A percentile compares a stretch with the other conserved stretches of the same genome.
Conservation (phyloP, 2,888 invertebrate species). For the Sesia bembeciformis region DNA sequence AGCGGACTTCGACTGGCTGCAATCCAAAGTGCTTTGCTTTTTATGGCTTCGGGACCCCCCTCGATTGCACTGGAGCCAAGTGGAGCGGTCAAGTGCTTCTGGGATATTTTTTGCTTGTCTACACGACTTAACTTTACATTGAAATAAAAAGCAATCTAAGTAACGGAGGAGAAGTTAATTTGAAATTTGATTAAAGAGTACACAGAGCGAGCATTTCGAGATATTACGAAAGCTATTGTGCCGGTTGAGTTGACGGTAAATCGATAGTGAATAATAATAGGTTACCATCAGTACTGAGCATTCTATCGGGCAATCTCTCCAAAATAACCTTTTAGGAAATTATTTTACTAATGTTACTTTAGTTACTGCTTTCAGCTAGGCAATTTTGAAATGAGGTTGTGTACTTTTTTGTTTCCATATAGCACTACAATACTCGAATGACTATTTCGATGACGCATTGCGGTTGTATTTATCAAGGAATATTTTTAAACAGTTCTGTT, state of each 20-base stretch:
- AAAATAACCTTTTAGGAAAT: background rate
- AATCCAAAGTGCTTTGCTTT: conserved; percentile 66
- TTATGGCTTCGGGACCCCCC: conserved; percentile 42
- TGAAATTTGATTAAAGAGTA: background rate
- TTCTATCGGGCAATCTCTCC: background rate
- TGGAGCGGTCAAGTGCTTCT: conserved; percentile 46
- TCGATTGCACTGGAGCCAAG: conserved; percentile 32
- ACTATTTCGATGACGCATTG: too few relatives aligned
- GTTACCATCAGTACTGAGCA: background rate
- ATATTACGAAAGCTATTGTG: background rate
- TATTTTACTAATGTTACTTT: background rate
- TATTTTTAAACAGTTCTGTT: too few relatives aligned
- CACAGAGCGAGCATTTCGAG: background rate
- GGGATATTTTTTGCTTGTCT: conserved; percentile 10
- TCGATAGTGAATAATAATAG: conserved; percentile 1
- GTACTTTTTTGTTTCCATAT: too few relatives aligned
- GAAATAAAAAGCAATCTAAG: background rate
- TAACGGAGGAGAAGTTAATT: background rate
- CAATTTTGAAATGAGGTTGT: too few relatives aligned
- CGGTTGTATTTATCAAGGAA: too few relatives aligned
- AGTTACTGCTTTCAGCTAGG: background rate
- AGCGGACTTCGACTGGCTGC: conserved; percentile 47
- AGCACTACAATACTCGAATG: too few relatives aligned
- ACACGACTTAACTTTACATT: conserved; percentile 3
- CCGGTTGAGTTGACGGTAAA: conserved; percentile 5